Evolutionary conservation across 2,888 invertebrate genomes (phyloP).

Genomic region (Caenorhabditis sp.): DNA sequence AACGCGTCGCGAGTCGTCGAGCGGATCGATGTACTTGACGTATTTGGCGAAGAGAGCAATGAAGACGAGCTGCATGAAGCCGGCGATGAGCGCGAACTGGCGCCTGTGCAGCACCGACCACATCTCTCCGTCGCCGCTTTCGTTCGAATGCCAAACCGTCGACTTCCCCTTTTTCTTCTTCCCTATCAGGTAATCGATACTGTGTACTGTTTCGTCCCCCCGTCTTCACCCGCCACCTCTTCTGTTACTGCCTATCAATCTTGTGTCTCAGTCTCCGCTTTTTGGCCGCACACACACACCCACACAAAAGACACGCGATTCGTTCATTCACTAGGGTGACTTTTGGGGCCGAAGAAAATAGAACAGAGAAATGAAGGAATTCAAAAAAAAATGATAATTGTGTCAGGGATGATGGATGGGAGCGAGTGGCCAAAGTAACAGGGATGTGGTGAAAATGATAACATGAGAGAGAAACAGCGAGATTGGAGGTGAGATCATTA

Average conservation of each 20-base stretch:
- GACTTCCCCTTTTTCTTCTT: slow-evolving; percentile 19
- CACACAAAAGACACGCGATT: background rate
- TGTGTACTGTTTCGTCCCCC: slow-evolving; percentile 36
- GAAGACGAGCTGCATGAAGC: slow-evolving; percentile 74
- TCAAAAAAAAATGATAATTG: slow-evolving; percentile 21
- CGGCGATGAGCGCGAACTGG: slow-evolving; percentile 72
- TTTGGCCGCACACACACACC: background rate
- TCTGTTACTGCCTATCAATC: slow-evolving; percentile 36
- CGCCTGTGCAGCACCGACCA: slow-evolving; percentile 62
- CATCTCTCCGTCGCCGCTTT: slow-evolving; percentile 43
- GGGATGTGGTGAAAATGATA: slow-evolving; percentile 22
- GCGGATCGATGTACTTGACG: slow-evolving; percentile 70
- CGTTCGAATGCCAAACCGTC: too few relatives aligned
- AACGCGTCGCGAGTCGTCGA: slow-evolving; percentile 67
- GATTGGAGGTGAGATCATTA: slow-evolving; percentile 15
- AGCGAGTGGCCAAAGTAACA: background rate
- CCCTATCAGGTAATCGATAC: slow-evolving; percentile 30
- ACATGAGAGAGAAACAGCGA: slow-evolving; percentile 15
- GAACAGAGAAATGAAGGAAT: background rate
- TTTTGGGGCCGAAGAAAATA: background rate
- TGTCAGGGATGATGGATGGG: slow-evolving; percentile 5
- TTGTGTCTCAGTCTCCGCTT: slow-evolving; percentile 10
- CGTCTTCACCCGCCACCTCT: slow-evolving; percentile 5
- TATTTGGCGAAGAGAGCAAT: slow-evolving; percentile 71
- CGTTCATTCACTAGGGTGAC: slow-evolving; percentile 13